phyloP scores from a whole-genome alignment of 2,888 invertebrate genomes.

The Eupelmus urozonus region DNA sequence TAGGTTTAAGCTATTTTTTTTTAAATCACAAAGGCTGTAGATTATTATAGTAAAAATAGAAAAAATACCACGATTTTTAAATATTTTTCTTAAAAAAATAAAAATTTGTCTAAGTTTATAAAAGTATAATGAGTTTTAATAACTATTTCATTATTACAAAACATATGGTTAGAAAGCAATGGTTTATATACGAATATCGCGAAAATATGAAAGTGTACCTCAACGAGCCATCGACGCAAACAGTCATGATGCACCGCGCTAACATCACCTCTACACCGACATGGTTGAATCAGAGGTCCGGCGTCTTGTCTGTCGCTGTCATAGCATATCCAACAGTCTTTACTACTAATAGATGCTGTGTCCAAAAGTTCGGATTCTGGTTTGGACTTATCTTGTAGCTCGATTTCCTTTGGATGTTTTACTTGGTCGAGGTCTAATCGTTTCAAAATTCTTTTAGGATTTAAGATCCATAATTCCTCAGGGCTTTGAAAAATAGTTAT shows the following conservation, averaged over 20 bases:
- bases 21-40: too few species aligned
- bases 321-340: constrained; percentile 97
- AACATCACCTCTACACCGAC: constrained; percentile 94
- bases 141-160: too few species aligned
- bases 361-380: constrained; percentile 68
- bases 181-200: too few species aligned
- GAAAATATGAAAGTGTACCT: constrained; percentile 80
- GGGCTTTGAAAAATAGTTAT: constrained; percentile 78
- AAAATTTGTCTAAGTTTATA: too few species aligned
- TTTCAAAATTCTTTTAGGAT: constrained; percentile 91
- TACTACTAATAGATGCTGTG: constrained; percentile 79
- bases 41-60: neutral
- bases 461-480: constrained; percentile 94
- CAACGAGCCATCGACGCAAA: constrained; percentile 91
- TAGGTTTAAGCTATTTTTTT: too few species aligned
- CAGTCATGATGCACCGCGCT: constrained; percentile 95
- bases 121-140: too few species aligned
- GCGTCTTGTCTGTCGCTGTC: constrained; percentile 87
- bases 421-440: constrained; percentile 77
- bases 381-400: constrained; percentile 71
- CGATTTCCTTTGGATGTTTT: constrained; percentile 72
- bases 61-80: neutral
- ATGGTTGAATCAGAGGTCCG: constrained; percentile 90
- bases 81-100: too few species aligned
- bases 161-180: too few species aligned